phyloP scores from a whole-genome alignment of 2,113 vertebrate species.

The Ornithorhynchus anatinus region DNA sequence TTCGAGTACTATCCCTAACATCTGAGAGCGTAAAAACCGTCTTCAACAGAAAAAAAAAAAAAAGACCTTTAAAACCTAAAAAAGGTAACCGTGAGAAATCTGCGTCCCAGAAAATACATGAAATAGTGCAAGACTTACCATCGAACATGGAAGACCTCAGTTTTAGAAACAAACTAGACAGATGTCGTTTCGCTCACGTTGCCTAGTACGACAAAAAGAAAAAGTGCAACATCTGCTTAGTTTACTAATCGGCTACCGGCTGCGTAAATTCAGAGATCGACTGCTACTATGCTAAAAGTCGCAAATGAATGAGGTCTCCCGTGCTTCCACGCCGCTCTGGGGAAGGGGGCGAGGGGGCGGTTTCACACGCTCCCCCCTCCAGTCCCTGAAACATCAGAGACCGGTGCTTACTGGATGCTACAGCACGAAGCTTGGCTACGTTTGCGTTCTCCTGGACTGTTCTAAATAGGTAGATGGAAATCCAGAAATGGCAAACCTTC shows the following conservation, averaged over 20 bases:
- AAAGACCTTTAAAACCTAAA: slow-evolving; percentile 27
- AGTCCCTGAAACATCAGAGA: slow-evolving; percentile 28
- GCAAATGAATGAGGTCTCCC: slow-evolving; percentile 53
- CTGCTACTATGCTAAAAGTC: slow-evolving; percentile 3
- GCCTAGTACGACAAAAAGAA: slow-evolving; percentile 43
- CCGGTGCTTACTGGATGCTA: background rate
- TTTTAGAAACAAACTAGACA: slow-evolving; percentile 28
- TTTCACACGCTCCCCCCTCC: slow-evolving; percentile 14
- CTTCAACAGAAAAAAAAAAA: slow-evolving; percentile 54
- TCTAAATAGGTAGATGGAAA: slow-evolving; percentile 48
- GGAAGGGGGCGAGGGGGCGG: slow-evolving; percentile 32
- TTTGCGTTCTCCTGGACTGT: slow-evolving; percentile 5
- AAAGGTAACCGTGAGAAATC: slow-evolving; percentile 63
- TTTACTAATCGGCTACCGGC: slow-evolving; percentile 27
- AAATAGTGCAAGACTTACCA: slow-evolving; percentile 89
- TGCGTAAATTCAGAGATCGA: slow-evolving; percentile 50
- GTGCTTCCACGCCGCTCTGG: slow-evolving; percentile 64
- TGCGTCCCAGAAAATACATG: slow-evolving; percentile 76
- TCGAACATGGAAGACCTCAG: slow-evolving; percentile 83
- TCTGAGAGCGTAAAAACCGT: slow-evolving; percentile 65
- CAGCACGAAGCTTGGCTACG: slow-evolving; percentile 36
- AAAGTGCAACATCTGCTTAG: slow-evolving; percentile 56
- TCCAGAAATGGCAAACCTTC: slow-evolving; percentile 49
- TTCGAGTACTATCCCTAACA: slow-evolving; percentile 76
- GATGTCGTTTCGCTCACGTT: slow-evolving; percentile 50